A percentile compares a stretch with the other conserved stretches of the same genome.
phyloP scores from a whole-genome alignment of 2,888 invertebrate species.

The Luperina nickerlii region DNA sequence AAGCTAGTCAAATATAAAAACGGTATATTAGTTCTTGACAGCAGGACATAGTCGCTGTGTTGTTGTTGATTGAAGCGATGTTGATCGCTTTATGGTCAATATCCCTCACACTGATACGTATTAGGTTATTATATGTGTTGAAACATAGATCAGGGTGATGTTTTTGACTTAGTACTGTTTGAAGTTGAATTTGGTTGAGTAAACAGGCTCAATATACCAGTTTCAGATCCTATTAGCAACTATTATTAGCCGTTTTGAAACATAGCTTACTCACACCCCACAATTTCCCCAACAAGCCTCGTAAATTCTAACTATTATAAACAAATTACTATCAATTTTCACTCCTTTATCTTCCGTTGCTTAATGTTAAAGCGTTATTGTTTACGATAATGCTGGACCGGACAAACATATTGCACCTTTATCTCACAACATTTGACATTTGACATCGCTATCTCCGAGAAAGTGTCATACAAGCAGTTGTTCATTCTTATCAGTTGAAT shows the following conservation, averaged over 20 bases:
- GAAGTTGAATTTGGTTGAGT: not conserved
- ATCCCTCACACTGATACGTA: not conserved
- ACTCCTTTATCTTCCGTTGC: slow-evolving; percentile 63
- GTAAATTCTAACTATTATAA: slow-evolving; percentile 55
- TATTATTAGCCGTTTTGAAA: slow-evolving; percentile 23
- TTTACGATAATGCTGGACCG: slow-evolving; percentile 63
- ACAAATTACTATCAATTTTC: slow-evolving; percentile 65
- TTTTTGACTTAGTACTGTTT: slow-evolving; percentile 7
- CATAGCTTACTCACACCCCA: slow-evolving; percentile 30
- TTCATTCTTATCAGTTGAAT: slow-evolving; percentile 72
- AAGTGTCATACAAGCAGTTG: slow-evolving; percentile 84
- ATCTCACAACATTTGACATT: slow-evolving; percentile 76
- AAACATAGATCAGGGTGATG: not conserved
- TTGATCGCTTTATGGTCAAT: slow-evolving; percentile 15
- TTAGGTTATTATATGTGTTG: slow-evolving; percentile 4
- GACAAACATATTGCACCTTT: slow-evolving; percentile 71
- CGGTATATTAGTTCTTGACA: slow-evolving; percentile 37
- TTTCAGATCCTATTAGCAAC: slow-evolving; percentile 20
- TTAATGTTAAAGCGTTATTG: slow-evolving; percentile 66
- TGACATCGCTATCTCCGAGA: slow-evolving; percentile 78
- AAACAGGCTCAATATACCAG: not conserved
- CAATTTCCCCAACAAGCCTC: slow-evolving; percentile 41
- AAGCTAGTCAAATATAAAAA: slow-evolving; percentile 54
- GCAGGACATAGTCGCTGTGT: slow-evolving; percentile 40
- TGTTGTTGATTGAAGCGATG: slow-evolving; percentile 40